Conservation (phyloP, 2,888 invertebrate genomes). For the Portevinia maculata region DNA sequence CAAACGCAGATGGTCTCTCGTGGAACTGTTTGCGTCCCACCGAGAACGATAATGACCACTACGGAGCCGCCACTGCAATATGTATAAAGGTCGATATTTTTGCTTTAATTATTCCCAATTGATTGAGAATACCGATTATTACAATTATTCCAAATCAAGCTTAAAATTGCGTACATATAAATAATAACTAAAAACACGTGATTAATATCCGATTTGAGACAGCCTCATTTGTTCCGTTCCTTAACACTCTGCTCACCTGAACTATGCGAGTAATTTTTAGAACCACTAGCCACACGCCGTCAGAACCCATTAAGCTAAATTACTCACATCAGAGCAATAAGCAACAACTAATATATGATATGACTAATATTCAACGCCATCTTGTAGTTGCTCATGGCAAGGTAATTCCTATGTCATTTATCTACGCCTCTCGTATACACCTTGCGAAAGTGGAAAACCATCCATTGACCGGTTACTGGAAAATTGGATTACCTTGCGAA, state of each 20-base stretch:
- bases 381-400: slow-evolving; percentile 44
- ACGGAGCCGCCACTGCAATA: too few relatives aligned
- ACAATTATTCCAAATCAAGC: too few relatives aligned
- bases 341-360: too few relatives aligned
- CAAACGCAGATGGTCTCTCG: too few relatives aligned
- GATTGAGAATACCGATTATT: too few relatives aligned
- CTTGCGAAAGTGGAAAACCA: slow-evolving; percentile 63
- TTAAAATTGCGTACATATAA: too few relatives aligned
- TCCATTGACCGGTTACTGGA: slow-evolving; percentile 64
- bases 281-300: slow-evolving; percentile 66
- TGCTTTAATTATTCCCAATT: too few relatives aligned
- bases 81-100: too few relatives aligned
- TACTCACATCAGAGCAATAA: slow-evolving; percentile 66
- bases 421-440: slow-evolving; percentile 52
- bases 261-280: slow-evolving; percentile 43
- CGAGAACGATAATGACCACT: too few relatives aligned
- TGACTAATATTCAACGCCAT: slow-evolving; percentile 59
- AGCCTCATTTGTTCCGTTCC: slow-evolving; percentile 29
- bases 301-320: slow-evolving; percentile 58
- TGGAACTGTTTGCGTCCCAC: too few relatives aligned
- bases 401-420: slow-evolving; percentile 64
- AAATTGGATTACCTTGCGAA: slow-evolving; percentile 55
- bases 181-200: slow-evolving; percentile 38
- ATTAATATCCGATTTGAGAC: slow-evolving; percentile 52
- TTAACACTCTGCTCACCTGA: neutral